Conservation (phyloP, 2,888 invertebrate species). For the Amblyjoppa fuscipennis region DNA sequence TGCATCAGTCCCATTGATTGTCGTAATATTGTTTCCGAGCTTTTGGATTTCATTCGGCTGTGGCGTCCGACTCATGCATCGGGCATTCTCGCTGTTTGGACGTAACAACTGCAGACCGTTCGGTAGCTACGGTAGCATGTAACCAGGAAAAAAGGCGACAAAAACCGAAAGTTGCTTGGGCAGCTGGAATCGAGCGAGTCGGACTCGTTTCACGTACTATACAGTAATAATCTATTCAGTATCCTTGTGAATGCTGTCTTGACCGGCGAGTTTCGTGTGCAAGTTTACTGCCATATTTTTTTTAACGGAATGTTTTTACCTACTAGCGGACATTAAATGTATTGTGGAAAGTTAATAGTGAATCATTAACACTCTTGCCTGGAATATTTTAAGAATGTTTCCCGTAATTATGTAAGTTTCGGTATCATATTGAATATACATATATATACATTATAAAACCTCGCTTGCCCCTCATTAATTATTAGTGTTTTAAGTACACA, state of each 20-base stretch:
- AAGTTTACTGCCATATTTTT: background rate
- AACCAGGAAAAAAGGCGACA: background rate
- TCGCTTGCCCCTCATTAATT: background rate
- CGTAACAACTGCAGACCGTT: too few species aligned
- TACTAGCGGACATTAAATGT: background rate
- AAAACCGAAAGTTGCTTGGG: background rate
- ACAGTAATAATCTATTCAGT: constrained; percentile 3
- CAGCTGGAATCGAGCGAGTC: background rate
- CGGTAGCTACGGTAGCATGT: too few species aligned
- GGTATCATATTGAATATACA: background rate
- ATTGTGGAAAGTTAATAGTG: background rate
- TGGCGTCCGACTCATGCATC: too few species aligned
- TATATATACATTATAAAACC: background rate
- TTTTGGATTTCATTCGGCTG: too few species aligned
- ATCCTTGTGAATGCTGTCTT: constrained; percentile 1
- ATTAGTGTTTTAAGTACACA: background rate
- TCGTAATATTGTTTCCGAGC: too few species aligned
- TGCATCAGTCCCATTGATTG: too few species aligned
- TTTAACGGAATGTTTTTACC: background rate
- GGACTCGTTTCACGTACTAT: background rate
- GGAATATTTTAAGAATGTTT: background rate
- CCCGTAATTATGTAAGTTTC: background rate
- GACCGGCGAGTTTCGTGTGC: background rate
- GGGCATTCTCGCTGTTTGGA: too few species aligned
- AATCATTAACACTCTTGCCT: background rate